Evolutionary conservation across 2,888 invertebrate species (phyloP), one percentile per base, ranked within the genome.

Genomic region (Andrena haemorrhoa): DNA sequence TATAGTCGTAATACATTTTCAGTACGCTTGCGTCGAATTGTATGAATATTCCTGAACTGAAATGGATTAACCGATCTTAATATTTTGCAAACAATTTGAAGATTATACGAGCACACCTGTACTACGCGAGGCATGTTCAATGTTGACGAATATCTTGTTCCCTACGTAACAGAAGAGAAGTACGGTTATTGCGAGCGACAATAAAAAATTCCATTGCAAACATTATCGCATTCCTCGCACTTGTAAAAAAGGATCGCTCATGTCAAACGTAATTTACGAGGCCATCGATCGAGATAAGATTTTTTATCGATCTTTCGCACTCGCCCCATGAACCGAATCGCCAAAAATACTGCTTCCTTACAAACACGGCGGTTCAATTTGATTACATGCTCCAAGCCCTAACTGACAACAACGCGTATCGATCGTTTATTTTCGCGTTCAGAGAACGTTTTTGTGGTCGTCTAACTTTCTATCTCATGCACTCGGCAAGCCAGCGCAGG

Each of bases 271-370:
- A 78, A 71, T 74, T 78, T 31, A 7, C 63, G 68, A 85, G 60
- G 73, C 29, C 64, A 64, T 82, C 65, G 74, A 79, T 72, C 51
- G 6, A 58, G 76, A 85, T 85, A 82, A 82, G 64, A 82, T 79
- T 76, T 68, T 73, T 73, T 77, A 79, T 75, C 70, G 64, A 68
- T 75, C 60, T 10, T 75, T 41, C 41, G 47, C 41, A 60, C 65
- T 61, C 69, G 33, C 20, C 29, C 35, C 23, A 61, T n/a, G 31
- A 76, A 66, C 7, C 26, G 20, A 35, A 58, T 70, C 53, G 12
- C 33, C 26, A 41, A 72, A 79, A 79, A 68, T 64, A 35, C 8
- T n/a, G 41, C 33, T 72, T 68, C 35, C 16, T 5, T 41, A 26
- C 51, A 41, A 56, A 35, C 12, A 41, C 31, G 4, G 47, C 53